These are phyloP conservation scores for Caranx melampygus DNA, from an alignment of 2,113 vertebrate species.

Conservation along the genomic window DNA sequence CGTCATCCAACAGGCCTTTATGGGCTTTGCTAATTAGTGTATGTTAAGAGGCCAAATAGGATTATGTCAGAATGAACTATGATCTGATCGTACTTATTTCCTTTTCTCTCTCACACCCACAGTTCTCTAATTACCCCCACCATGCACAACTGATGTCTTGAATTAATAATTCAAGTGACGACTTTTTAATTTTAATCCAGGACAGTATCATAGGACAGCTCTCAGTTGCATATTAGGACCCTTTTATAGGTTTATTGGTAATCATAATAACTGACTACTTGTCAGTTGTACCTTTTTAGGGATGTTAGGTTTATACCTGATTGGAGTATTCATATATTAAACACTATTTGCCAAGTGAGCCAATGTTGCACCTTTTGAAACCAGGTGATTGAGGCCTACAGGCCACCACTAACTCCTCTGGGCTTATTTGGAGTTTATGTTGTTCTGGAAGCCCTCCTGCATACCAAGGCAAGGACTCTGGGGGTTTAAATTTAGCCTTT, in stretches of 20 bases:
- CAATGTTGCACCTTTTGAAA: constrained; percentile 41
- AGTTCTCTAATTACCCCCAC: background rate
- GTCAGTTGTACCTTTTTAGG: background rate
- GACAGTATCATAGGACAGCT: background rate
- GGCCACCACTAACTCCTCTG: constrained; percentile 43
- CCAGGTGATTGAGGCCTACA: constrained; percentile 32
- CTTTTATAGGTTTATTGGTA: background rate
- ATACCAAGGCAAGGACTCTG: constrained; percentile 75
- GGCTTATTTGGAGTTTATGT: constrained; percentile 85
- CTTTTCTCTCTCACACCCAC: background rate
- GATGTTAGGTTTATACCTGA: background rate
- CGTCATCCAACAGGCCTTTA: background rate
- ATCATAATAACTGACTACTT: background rate
- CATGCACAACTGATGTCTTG: background rate
- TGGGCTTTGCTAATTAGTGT: background rate
- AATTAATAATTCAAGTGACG: background rate
- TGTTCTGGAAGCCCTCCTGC: constrained; percentile 80
- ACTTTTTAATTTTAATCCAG: background rate
- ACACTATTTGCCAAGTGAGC: constrained; percentile 40
- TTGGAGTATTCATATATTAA: background rate
- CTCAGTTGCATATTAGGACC: background rate
- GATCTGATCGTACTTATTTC: background rate
- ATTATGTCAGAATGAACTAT: background rate
- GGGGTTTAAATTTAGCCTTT: constrained; percentile 86
- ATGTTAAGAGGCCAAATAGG: background rate